These are phyloP conservation scores for Heloderma charlesbogerti DNA, from an alignment of 2,113 vertebrate species.

Conservation along the genomic window DNA sequence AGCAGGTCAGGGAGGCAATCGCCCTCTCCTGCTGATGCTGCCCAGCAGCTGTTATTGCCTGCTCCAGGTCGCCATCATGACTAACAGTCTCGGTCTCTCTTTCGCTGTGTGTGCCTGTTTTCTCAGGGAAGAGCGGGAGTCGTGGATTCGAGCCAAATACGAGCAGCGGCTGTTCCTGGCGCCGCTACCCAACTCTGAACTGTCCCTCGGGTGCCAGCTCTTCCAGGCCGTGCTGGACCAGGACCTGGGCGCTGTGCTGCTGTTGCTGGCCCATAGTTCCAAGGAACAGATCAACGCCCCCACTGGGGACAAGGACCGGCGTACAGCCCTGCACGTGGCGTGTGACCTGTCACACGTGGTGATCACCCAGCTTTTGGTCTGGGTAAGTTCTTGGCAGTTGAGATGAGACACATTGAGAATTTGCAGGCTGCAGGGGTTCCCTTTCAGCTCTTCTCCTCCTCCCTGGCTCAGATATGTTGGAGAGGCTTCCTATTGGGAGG, in stretches of 20 bases:
- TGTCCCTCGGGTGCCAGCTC: conserved; percentile 75
- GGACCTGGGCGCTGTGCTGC: conserved; percentile 86
- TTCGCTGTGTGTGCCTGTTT: not conserved
- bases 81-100: not conserved
- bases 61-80: not conserved
- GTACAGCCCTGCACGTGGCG: conserved; percentile 88
- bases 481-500: accelerated
- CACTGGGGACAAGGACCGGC: conserved; percentile 67
- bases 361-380: conserved; percentile 95
- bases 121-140: conserved; percentile 90
- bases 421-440: accelerated
- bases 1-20: not conserved
- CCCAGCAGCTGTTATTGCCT: not conserved
- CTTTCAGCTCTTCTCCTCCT: not conserved
- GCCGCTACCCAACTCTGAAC: conserved; percentile 75
- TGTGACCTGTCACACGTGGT: conserved; percentile 91
- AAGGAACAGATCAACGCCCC: conserved; percentile 87
- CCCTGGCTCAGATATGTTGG: accelerated
- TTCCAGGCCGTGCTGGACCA: conserved; percentile 83
- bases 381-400: conserved; percentile 80
- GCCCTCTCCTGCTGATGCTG: not conserved
- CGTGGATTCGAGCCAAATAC: conserved; percentile 96
- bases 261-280: conserved; percentile 91
- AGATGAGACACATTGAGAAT: too few species aligned
- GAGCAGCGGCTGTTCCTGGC: conserved; percentile 91